Evolutionary conservation across 2,113 vertebrate genomes (phyloP), one percentile per base, ranked within the genome.

Genomic region (Malurus melanocephalus): DNA sequence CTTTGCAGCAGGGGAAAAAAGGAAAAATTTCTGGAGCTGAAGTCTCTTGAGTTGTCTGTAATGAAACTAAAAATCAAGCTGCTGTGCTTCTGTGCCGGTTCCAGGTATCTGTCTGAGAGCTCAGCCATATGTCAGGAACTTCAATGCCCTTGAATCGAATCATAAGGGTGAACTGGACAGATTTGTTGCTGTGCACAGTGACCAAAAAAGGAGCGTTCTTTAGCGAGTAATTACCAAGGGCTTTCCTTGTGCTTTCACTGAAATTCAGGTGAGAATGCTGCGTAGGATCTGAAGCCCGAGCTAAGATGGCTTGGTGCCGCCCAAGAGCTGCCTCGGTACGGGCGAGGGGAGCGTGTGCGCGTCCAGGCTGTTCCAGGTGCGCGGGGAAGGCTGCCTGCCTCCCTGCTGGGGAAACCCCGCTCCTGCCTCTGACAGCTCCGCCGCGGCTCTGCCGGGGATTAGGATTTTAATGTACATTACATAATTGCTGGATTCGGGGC

Each of bases 241-340:
- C 27, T 86, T 91, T 80, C 83, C 88, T 64, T 66, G 8, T 2
- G 28, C 67, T 24, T 43, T 51, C 74, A 3, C 43, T 28, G 45
- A 35, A 46, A 11, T 8, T 2, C 3, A 33, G 80, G 72, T 66
- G 90, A 73, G 68, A 74, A 16, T 17, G 52, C 30, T 48, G 21
- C 21, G 2, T 2, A 26, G 79, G 35, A 4, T 46, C 7, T 15
- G 65, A 23, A 80, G 69, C 17, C 49, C 27, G 2, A 40, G 71
- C 92, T 81, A 65, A 88, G 65, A 76, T 73, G 94, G 91, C 88
- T 85, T 33, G 93, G 91, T 61, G 86, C 38, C 49, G 82, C 82
- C 85, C 7, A 32, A 22, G 85, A 79, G 78, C 77, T 40, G 46
- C 10, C 46, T 23, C 5, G 18, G 18, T 4, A 4, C 3, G 15